These are phyloP conservation scores for Lytechinus pictus DNA, from an alignment of 35 echinoderm and acorn worm species.

Conservation along the genomic window DNA sequence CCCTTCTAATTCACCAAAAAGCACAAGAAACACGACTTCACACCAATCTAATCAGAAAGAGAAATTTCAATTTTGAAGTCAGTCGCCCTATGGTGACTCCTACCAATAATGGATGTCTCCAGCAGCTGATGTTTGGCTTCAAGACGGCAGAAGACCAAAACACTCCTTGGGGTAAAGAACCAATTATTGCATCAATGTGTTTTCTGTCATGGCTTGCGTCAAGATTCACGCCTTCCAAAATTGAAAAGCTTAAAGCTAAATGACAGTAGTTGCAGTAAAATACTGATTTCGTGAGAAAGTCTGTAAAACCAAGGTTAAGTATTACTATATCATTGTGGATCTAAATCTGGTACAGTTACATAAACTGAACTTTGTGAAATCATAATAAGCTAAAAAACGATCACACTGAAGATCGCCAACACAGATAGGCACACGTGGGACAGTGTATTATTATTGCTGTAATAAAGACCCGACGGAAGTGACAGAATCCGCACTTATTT, in stretches of 20 bases:
- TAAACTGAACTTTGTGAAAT: too few species aligned
- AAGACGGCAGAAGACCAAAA: neutral
- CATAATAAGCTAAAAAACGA: too few species aligned
- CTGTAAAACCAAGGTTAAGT: too few species aligned
- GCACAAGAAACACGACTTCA: neutral
- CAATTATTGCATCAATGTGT: conserved; percentile 30
- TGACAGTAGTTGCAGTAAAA: too few species aligned
- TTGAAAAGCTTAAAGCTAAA: neutral
- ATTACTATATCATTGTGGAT: too few species aligned
- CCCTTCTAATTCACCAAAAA: neutral
- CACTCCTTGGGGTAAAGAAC: conserved; percentile 20
- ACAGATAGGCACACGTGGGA: too few species aligned
- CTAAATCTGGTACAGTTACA: too few species aligned
- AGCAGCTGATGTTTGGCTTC: neutral
- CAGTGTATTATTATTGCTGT: too few species aligned
- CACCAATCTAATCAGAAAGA: conserved; percentile 25
- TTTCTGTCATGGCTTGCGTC: neutral
- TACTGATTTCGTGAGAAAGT: too few species aligned
- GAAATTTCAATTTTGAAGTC: conserved; percentile 29
- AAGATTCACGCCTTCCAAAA: conserved; percentile 27
- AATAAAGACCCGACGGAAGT: too few species aligned
- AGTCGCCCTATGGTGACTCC: conserved; percentile 8
- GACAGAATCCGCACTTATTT: too few species aligned
- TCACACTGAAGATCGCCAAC: too few species aligned
- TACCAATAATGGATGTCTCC: conserved; percentile 16